A percentile compares a stretch with the other conserved stretches of the same genome.
These are phyloP conservation scores for Emydoidea blandingii DNA, from an alignment of 2,797 vertebrate genomes.

Conservation along the genomic window DNA sequence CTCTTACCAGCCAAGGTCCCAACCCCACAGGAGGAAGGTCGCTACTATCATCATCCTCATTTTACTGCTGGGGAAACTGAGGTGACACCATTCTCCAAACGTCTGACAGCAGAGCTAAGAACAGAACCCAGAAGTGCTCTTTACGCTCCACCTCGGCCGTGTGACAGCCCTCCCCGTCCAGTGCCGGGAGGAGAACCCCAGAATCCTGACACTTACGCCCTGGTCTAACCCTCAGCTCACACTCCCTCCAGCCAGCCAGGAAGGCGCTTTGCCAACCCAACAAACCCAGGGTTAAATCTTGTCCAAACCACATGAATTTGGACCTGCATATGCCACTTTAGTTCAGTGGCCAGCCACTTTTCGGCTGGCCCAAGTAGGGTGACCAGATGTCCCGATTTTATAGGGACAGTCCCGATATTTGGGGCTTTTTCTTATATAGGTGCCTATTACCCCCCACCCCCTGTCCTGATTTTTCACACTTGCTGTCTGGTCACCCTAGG, in stretches of 20 bases:
- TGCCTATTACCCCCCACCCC: too few species aligned
- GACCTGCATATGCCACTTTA: background rate
- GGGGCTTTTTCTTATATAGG: too few species aligned
- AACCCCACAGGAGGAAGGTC: background rate
- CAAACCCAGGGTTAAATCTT: background rate
- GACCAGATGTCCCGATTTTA: too few species aligned
- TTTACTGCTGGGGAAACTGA: background rate
- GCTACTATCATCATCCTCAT: background rate
- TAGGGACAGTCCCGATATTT: too few species aligned
- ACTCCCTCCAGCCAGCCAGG: background rate
- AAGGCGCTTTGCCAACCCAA: background rate
- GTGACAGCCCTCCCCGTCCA: too few species aligned
- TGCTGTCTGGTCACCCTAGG: too few species aligned
- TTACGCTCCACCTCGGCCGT: background rate
- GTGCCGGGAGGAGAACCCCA: background rate
- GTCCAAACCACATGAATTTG: background rate
- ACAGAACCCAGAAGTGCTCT: background rate
- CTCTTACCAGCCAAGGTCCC: background rate
- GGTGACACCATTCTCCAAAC: background rate
- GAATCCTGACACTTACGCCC: background rate
- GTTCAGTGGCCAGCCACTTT: background rate
- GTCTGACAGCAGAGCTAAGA: background rate
- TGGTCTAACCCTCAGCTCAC: background rate
- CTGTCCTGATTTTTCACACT: too few species aligned
- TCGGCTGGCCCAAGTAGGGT: background rate